These are phyloP conservation scores for Dryobates pubescens DNA, from an alignment of 2,797 vertebrate genomes.

Conservation along the genomic window DNA sequence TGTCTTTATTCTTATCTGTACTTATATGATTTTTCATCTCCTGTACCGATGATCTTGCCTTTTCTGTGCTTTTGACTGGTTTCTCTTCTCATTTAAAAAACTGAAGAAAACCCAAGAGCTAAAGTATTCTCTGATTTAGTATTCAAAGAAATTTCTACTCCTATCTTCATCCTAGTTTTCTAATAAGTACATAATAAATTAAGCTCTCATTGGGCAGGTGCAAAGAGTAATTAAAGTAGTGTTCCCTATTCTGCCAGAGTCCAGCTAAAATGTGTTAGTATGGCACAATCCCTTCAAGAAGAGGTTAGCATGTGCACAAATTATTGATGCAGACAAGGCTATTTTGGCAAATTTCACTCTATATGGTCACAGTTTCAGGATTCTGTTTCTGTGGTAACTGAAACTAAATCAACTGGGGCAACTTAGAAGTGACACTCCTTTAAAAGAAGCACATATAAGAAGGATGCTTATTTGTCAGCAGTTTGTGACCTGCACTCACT, in stretches of 20 bases:
- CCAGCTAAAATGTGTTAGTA: not conserved
- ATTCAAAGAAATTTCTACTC: not conserved
- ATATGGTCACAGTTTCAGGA: not conserved
- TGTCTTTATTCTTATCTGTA: not conserved
- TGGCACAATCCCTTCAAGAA: not conserved
- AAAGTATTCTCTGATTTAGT: not conserved
- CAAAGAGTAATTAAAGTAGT: not conserved
- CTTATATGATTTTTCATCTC: not conserved
- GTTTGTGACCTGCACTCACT: not conserved
- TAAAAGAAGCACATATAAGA: not conserved
- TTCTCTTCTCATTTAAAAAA: not conserved
- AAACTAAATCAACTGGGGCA: not conserved
- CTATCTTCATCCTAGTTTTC: not conserved
- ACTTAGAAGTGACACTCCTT: not conserved
- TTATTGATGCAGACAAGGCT: not conserved
- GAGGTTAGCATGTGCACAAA: not conserved
- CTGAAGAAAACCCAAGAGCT: accelerated
- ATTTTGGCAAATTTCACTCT: not conserved
- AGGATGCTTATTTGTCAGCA: not conserved
- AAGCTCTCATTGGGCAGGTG: not conserved
- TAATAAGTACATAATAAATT: not conserved
- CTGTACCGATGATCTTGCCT: not conserved
- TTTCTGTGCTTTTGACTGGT: not conserved
- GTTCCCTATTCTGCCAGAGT: not conserved
- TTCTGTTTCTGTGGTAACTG: not conserved